Evolutionary conservation across 2,888 invertebrate species (phyloP), one percentile per base, ranked within the genome.

Genomic region (Ophion slaviceki): DNA sequence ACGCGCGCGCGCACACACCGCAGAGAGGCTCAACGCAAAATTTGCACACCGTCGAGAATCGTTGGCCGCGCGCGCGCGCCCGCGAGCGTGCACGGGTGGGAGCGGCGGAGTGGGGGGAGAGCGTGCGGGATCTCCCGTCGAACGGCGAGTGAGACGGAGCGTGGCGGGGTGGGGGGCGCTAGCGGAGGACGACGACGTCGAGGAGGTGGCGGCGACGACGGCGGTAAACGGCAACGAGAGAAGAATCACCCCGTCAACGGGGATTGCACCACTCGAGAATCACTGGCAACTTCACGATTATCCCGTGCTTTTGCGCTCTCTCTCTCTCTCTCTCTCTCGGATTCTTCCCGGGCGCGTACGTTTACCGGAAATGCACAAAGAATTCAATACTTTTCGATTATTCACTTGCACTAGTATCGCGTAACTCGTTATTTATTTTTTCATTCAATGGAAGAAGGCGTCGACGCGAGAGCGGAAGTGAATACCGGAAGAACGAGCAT

Each of bases 201-300:
- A 84, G 83, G 71, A 53, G 77, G 87, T 77, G 70, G 86, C 79
- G 85, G 80, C 71, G 76, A 82, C 80, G 71, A 64, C 80, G 80
- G 78, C 68, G 70, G 62, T 67, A 80, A 82, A 71, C 80, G 76
- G 82, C 81, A 70, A 75, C 79, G 82, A 78, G 82, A 86, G 82
- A 84, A 85, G 86, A 61, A 76, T 62, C 61, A 66, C 80, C 85
- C 84, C 85, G 87, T 87, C 88, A 87, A 86, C 87, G 86, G 86
- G 86, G 84, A 84, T 81, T 87, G 75, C 82, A 84, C 85, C 82
- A 86, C 81, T 40, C 75, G 72, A 45, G 75, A 75, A 36, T 59
- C 59, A 20, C 85, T 32, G 17, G 17, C 82, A 68, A 78, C 86
- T 82, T 71, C 67, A 32, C 70, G 53, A 71, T 59, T 28, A 61